Evolutionary conservation across 2,797 vertebrate genomes (phyloP), one percentile per base, ranked within the genome.

Genomic region (Spinus pinus): DNA sequence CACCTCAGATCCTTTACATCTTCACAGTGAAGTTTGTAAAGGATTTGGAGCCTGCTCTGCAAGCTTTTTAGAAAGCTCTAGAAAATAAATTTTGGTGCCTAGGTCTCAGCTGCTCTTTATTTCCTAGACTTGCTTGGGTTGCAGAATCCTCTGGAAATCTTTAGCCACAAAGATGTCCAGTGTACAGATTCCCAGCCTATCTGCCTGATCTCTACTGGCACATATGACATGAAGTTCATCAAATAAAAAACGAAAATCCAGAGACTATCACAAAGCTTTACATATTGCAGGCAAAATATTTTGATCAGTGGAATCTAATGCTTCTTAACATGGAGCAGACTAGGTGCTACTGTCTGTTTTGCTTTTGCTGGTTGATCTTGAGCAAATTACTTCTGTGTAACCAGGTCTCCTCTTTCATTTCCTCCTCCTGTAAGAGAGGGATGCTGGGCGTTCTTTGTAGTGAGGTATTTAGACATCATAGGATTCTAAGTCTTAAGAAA

Each of bases 301-400:
- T 83, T 56, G 49, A n/a, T 42, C 27, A 21, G 35, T 41, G 54
- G 35, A 79, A n/a, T 28, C 12, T 47, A 61, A 58, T 58, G 15
- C 17, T 62, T 67, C 49, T 60, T 85, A 37, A 28, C 25, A 11
- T 31, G 24, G 41, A 39, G 16, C 14, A 47, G 49, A 47, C 16
- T 39, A 47, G 51, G 17, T 84, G 33, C 28, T 75, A 1, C 23
- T 25, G 20, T 46, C 53, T 70, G 17, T 30, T 93, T 70, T 86
- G n/a, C 18, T 79, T 90, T 73, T 89, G 12, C 37, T 91, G 22
- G 18, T 62, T 47, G 31, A 78, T 86, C 46, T 71, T 86, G 85
- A 51, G 39, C 22, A 90, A 85, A 64, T 83, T 42, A 8, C 7
- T 85, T 87, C 37, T 5, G 3, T 35, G 25, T 77, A 77, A 23